Evolutionary conservation across 2,113 vertebrate species (phyloP), one percentile per base, ranked within the genome.

Genomic region (Dinomys branickii): DNA sequence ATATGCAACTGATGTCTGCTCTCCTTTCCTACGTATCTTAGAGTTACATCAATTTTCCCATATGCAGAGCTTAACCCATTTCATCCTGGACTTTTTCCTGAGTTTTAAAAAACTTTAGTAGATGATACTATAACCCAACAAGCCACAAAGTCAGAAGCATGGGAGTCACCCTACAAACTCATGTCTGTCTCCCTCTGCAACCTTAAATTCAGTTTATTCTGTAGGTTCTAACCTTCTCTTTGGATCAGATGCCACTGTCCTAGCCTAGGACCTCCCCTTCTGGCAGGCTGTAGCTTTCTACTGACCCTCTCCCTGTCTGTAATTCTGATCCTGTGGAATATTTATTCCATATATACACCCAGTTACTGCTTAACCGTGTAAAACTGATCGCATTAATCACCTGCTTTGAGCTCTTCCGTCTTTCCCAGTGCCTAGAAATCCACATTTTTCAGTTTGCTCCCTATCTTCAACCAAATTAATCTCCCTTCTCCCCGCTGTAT

Each of bases 11-110:
- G 41, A 85, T 67, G 22, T 80, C n/a, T 71, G 81, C 85, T 7
- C 69, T 59, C 35, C 71, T 80, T 80, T 67, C 28, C 78, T 69
- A 8, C 65, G 44, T 69, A 84, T 69, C 80, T 90, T 84, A 19
- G 41, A 96, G 63, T 26, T 33, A 63, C 54, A 86, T 73, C 65
- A 81, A 54, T 82, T 90, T 77, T 58, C 85, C 33, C 30, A 65
- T 61, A 13, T 73, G 30, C 5, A 81, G 35, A 88, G 81, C 3
- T 61, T 16, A 93, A 95, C 3, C 82, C 90, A 90, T 95, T 94
- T 92, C 14, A 65, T 92, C 9, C 44, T 7, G 52, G 20, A 22
- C 1, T 63, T 88, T 69, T 85, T 88, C 35, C 13, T 24, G 22
- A 22, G 89, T 81, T 24, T 38, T 90, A 73, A 20, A n/a, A 84